Percentiles rank a stretch among this genome's conserved stretches.
phyloP scores from a whole-genome alignment of 2,888 invertebrate species.

The Girardia tigrina region DNA sequence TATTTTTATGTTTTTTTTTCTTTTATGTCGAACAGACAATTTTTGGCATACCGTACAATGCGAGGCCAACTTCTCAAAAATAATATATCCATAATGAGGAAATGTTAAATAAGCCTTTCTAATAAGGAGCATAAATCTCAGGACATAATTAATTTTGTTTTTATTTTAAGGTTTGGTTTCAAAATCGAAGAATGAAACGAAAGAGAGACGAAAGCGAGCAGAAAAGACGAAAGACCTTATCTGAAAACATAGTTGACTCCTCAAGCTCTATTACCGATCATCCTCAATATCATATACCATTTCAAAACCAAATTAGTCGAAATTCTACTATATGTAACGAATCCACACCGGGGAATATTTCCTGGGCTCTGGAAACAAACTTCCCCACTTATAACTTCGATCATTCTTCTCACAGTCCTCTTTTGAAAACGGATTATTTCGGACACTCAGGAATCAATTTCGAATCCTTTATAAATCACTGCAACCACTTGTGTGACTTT shows the following conservation, averaged over 20 bases:
- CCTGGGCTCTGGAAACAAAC: not conserved
- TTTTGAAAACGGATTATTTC: not conserved
- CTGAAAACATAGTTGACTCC: not conserved
- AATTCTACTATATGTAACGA: not conserved
- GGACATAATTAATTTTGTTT: no score
- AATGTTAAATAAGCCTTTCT: no score
- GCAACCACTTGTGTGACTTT: not conserved
- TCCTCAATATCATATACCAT: not conserved
- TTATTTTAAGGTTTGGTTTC: not conserved
- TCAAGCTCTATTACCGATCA: not conserved
- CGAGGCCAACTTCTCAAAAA: no score
- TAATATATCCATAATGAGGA: no score
- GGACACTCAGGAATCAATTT: not conserved
- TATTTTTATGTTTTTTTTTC: no score
- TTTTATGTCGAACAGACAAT: no score
- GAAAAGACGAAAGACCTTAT: not conserved
- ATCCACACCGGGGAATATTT: not conserved
- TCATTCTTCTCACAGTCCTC: not conserved
- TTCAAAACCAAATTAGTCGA: not conserved
- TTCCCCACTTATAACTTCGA: not conserved
- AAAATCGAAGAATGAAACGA: not conserved
- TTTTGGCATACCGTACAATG: no score
- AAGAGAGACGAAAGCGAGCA: conserved; percentile 8
- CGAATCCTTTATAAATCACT: conserved; percentile 2
- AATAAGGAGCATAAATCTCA: no score